phyloP scores from a whole-genome alignment of 1,140 invertebrate species.

The Drosophila malerkotliana region DNA sequence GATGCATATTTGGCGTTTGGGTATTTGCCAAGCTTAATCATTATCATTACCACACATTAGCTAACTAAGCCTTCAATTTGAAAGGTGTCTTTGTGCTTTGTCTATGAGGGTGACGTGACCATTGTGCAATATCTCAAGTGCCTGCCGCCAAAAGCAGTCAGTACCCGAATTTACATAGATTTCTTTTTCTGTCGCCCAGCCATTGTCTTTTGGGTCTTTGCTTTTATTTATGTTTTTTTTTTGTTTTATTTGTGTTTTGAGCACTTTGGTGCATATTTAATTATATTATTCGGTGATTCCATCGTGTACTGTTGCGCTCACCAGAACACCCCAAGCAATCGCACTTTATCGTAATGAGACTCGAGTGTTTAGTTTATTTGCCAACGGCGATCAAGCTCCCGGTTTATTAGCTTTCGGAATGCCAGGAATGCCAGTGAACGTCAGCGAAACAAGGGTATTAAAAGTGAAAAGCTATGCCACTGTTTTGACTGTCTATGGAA shows the following conservation, averaged over 20 bases:
- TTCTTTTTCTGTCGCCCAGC: conserved; percentile 46
- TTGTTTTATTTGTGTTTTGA: conserved; percentile 6
- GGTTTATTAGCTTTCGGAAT: conserved; percentile 8
- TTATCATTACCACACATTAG: conserved; percentile 79
- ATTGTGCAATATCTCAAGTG: conserved; percentile 70
- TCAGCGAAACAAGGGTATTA: neutral
- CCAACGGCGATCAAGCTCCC: neutral
- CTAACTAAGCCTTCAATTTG: conserved; percentile 72
- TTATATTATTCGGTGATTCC: conserved; percentile 47
- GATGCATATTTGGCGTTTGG: conserved; percentile 50
- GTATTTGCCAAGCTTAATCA: conserved; percentile 74
- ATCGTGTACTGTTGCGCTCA: conserved; percentile 35
- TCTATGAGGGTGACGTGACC: conserved; percentile 31
- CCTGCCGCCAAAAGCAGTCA: conserved; percentile 24
- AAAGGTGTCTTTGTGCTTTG: conserved; percentile 67
- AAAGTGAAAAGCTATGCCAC: neutral
- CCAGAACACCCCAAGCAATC: conserved; percentile 24
- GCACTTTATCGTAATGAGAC: conserved; percentile 23
- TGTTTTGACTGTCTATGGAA: neutral
- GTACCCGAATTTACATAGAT: conserved; percentile 70
- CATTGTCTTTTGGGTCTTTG: conserved; percentile 40
- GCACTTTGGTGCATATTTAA: conserved; percentile 56
- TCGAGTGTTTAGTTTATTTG: conserved; percentile 18
- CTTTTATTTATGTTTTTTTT: neutral
- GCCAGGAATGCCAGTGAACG: conserved; percentile 6